Percentiles rank a stretch among this genome's conserved stretches.
phyloP scores from a whole-genome alignment of 2,797 vertebrate species.

The Urophycis tenuis region DNA sequence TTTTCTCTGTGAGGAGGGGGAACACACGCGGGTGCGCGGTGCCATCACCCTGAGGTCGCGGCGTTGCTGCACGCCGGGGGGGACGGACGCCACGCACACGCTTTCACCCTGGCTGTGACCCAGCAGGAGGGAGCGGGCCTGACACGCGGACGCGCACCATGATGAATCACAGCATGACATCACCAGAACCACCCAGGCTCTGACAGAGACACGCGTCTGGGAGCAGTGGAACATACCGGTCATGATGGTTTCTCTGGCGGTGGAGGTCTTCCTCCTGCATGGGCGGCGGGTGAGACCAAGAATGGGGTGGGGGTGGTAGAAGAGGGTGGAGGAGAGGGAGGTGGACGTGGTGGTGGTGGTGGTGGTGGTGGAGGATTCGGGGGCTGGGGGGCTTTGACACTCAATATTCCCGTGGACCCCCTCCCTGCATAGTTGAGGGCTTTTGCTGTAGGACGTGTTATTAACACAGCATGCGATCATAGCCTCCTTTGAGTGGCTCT shows the following conservation, averaged over 20 bases:
- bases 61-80: too few species aligned
- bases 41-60: too few species aligned
- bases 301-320: neutral
- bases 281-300: neutral
- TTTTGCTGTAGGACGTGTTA: conserved; percentile 40
- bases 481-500: conserved; percentile 20
- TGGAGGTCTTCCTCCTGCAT: neutral
- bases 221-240: neutral
- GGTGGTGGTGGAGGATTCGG: conserved; percentile 1
- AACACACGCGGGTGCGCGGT: too few species aligned
- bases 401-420: conserved; percentile 42
- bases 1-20: neutral
- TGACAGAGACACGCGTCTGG: neutral
- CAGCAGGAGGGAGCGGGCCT: too few species aligned
- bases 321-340: conserved; percentile 8
- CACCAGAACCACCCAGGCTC: too few species aligned
- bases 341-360: neutral
- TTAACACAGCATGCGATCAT: conserved; percentile 50
- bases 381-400: conserved; percentile 15
- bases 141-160: too few species aligned
- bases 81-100: too few species aligned
- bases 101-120: too few species aligned
- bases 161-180: too few species aligned
- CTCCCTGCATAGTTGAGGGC: conserved; percentile 21
- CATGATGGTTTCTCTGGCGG: neutral